A percentile compares a stretch with the other conserved stretches of the same genome.
Evolutionary conservation across 1,140 invertebrate species (phyloP).

Genomic region (Choristoneura fumiferana): DNA sequence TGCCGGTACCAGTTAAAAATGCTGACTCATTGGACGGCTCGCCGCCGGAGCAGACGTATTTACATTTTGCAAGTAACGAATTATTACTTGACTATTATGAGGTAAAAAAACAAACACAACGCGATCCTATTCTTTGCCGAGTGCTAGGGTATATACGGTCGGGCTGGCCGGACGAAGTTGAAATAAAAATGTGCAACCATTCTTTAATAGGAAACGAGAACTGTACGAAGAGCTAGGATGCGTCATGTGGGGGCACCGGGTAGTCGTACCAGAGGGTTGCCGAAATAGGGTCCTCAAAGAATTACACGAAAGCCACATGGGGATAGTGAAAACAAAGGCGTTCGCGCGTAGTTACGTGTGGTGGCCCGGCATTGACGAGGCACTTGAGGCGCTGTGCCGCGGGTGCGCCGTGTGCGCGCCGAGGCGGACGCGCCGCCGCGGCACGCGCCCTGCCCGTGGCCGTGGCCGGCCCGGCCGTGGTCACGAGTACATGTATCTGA

Average conservation of each 20-base stretch:
- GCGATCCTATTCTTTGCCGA: no score
- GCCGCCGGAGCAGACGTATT: no score
- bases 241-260: constrained; percentile 38
- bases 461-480: constrained; percentile 2
- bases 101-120: no score
- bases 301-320: constrained; percentile 54
- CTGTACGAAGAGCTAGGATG: constrained; percentile 36
- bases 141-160: no score
- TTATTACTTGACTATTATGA: no score
- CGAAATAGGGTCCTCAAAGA: constrained; percentile 27
- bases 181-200: no score
- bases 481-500: constrained; percentile 13
- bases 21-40: no score
- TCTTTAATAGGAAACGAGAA: no score
- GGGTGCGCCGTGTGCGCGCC: neutral
- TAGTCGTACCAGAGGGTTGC: constrained; percentile 36
- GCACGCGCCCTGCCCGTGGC: neutral
- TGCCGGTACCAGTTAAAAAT: no score
- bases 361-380: constrained; percentile 59
- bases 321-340: constrained; percentile 56
- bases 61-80: no score
- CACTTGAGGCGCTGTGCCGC: constrained; percentile 34
- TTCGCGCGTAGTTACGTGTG: constrained; percentile 57
- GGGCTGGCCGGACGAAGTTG: no score
- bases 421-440: constrained; percentile 4